These are phyloP conservation scores for Sminthurinus aureus DNA, from an alignment of 2,888 invertebrate genomes.

Conservation along the genomic window DNA sequence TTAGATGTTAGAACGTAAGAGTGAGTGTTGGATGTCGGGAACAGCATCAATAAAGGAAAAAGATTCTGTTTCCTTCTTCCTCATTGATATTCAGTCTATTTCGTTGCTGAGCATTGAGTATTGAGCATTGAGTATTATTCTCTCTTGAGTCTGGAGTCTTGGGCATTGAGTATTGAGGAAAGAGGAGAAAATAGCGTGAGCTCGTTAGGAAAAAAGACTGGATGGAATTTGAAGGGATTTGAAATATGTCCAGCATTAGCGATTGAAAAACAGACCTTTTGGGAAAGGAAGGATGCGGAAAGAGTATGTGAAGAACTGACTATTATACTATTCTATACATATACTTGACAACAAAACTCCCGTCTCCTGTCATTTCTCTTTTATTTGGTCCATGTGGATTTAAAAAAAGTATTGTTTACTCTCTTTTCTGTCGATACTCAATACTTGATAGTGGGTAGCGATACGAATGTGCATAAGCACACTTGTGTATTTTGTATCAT, in stretches of 20 bases:
- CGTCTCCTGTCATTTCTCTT: not conserved
- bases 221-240: not conserved
- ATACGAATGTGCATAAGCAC: no score
- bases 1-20: no score
- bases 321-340: no score
- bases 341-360: conserved; percentile 16
- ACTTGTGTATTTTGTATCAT: no score
- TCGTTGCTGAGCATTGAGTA: not conserved
- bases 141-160: not conserved
- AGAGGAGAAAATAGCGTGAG: not conserved
- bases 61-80: not conserved
- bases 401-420: no score
- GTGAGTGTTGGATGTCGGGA: not conserved
- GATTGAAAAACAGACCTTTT: not conserved
- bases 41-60: not conserved
- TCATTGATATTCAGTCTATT: not conserved
- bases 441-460: no score
- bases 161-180: not conserved
- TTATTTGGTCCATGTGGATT: not conserved
- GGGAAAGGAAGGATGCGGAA: not conserved
- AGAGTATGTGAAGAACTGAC: conserved; percentile 1
- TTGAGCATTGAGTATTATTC: not conserved
- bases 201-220: not conserved
- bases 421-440: no score
- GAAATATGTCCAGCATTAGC: not conserved